These are phyloP conservation scores for Vidua chalybeata DNA, from an alignment of 2,113 vertebrate species.

Conservation along the genomic window DNA sequence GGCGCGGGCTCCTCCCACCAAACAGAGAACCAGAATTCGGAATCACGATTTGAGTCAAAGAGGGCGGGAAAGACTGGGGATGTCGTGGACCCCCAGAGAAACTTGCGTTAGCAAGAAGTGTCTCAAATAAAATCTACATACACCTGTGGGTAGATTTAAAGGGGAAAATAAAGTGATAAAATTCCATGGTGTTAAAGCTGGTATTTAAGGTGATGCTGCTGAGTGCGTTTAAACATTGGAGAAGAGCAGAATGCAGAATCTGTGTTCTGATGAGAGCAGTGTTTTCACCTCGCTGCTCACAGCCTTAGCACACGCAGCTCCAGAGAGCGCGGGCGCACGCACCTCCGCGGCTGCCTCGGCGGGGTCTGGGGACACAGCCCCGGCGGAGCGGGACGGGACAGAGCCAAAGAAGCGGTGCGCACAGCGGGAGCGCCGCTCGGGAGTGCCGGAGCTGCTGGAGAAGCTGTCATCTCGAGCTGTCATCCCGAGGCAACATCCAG, in stretches of 20 bases:
- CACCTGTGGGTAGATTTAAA: background rate
- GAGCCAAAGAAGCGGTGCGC: accelerated
- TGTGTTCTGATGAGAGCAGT: background rate
- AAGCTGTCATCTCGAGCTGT: background rate
- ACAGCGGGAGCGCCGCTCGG: accelerated
- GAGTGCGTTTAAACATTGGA: background rate
- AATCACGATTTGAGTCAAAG: accelerated
- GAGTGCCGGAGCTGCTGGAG: background rate
- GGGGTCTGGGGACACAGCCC: background rate
- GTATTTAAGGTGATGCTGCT: background rate
- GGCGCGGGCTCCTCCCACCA: background rate
- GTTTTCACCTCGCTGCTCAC: background rate
- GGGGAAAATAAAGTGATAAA: background rate
- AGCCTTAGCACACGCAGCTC: too few species aligned
- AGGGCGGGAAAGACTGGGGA: background rate
- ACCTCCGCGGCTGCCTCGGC: background rate
- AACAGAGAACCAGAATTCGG: accelerated
- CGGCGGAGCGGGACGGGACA: accelerated
- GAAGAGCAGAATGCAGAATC: background rate
- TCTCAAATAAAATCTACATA: background rate
- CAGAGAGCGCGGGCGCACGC: accelerated
- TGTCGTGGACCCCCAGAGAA: background rate
- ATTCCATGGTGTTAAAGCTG: background rate
- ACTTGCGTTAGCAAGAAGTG: background rate
- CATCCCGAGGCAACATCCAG: background rate